These are phyloP conservation scores for Chaitophorus viminalis DNA, from an alignment of 2,888 invertebrate species.

Conservation along the genomic window DNA sequence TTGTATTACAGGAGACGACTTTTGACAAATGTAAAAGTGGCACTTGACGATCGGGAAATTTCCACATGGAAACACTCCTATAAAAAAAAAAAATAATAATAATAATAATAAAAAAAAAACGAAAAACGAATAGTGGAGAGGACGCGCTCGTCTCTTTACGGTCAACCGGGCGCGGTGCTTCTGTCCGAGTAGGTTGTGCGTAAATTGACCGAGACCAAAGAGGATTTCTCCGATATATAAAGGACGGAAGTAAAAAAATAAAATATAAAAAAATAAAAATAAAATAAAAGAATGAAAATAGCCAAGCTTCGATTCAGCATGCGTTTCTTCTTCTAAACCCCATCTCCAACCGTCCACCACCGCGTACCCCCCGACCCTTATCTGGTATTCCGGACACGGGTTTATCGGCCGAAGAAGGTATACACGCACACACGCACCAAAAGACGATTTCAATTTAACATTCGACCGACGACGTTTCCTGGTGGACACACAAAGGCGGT, in stretches of 20 bases:
- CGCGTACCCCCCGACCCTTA: conserved; percentile 19
- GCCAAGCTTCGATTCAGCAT: conserved; percentile 29
- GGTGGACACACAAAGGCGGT: conserved; percentile 51
- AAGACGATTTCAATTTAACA: conserved; percentile 62
- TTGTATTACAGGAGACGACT: conserved; percentile 52
- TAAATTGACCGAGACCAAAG: conserved; percentile 61
- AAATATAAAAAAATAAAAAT: background rate
- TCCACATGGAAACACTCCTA: conserved; percentile 18
- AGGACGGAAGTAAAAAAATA: conserved; percentile 31
- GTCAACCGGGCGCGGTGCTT: conserved; percentile 49
- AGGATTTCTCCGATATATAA: conserved; percentile 42
- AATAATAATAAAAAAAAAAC: conserved; percentile 8
- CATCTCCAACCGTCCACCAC: background rate
- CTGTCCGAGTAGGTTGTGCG: conserved; percentile 35
- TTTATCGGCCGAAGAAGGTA: conserved; percentile 52
- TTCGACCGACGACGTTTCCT: conserved; percentile 62
- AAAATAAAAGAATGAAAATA: conserved; percentile 41
- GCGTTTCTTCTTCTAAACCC: conserved; percentile 1
- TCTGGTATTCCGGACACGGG: conserved; percentile 59
- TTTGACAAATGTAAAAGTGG: conserved; percentile 60
- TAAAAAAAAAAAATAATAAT: background rate
- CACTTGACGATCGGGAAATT: conserved; percentile 55
- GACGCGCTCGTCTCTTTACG: conserved; percentile 16
- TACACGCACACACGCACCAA: background rate
- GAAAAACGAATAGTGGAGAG: background rate